Base-by-base conservation (phyloP, 2,797 vertebrate genomes). In the Tinamus major region DNA sequence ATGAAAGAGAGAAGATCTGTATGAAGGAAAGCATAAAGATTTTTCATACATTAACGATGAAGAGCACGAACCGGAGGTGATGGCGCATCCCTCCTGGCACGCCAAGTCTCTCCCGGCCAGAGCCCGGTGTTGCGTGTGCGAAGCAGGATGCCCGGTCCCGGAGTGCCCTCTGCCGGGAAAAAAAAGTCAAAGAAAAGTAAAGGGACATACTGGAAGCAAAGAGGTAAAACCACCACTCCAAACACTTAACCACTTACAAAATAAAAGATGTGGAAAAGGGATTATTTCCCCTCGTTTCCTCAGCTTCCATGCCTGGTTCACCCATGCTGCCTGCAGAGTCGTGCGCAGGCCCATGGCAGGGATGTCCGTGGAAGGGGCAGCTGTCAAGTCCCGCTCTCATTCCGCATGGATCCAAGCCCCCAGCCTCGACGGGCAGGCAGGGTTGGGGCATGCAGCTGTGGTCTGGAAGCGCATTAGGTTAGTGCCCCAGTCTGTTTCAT, bases 101-200 rank as follows among this genome's bases (percentile, higher is more conserved):
- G 27, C 27, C 51, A 55, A 55, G 13, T 10, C 46, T 35, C 16
- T 35, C 44, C 48, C 44, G 15, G 49, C 24, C 26, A 13, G 26
- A 27, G 24, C 24, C 13, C 49, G 6, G 21, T 11, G 8, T 26
- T 18, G 16, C 51, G 29, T 3, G 29, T 16, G 29, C 29, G 29
- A 31, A 31, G 29, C 29, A 3, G 80, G 87, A 63, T 93, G 65
- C 67, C 69, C 92, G 79, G 42, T 69, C 76, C 49, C 89, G 10
- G 70, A 67, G 48, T 65, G 80, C 94, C 94, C 94, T 94, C 97
- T 95, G 55, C 87, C 77, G 95, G 82, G 14, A 24, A 75, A 56
- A 49, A 49, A 49, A 76, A 49, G 33, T 49, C 9, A 33, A 65
- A 29, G 8, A 72, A 56, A 27, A 35, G 44, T 8, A 26, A 17